Evolutionary conservation across 2,113 vertebrate species (phyloP).

Genomic region (Siniperca chuatsi): DNA sequence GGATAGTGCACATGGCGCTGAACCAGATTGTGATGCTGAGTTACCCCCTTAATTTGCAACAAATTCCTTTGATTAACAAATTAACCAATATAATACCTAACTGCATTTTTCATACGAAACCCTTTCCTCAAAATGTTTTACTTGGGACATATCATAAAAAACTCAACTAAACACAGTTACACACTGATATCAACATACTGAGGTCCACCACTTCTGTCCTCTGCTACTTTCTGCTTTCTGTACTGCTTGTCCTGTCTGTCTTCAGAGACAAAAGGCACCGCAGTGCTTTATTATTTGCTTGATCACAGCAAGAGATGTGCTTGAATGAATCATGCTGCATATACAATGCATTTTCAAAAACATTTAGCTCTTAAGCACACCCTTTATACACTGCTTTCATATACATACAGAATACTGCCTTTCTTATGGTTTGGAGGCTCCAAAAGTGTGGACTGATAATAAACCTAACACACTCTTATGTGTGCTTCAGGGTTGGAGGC

Average conservation of each 20-base stretch:
- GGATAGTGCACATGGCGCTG: neutral
- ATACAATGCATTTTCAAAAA: constrained; percentile 20
- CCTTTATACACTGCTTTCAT: neutral
- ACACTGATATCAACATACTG: neutral
- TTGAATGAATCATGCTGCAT: constrained; percentile 37
- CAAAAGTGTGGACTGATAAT: neutral
- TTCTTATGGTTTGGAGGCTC: constrained; percentile 18
- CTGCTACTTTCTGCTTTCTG: neutral
- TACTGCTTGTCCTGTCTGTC: neutral
- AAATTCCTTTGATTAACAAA: neutral
- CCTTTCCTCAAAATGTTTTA: neutral
- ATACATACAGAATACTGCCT: neutral
- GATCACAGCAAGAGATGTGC: constrained; percentile 14
- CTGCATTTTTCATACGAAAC: neutral
- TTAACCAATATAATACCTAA: neutral
- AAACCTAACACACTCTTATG: neutral
- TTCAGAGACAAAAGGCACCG: neutral
- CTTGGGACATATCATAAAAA: neutral
- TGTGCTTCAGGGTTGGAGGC: neutral
- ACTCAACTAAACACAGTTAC: neutral
- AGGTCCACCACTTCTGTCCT: neutral
- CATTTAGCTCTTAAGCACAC: constrained; percentile 7
- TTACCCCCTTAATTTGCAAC: neutral
- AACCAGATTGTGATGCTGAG: neutral
- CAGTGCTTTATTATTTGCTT: constrained; percentile 13